These are phyloP conservation scores for Oscheius sp. DNA, from an alignment of 2,888 invertebrate species.

Conservation along the genomic window DNA sequence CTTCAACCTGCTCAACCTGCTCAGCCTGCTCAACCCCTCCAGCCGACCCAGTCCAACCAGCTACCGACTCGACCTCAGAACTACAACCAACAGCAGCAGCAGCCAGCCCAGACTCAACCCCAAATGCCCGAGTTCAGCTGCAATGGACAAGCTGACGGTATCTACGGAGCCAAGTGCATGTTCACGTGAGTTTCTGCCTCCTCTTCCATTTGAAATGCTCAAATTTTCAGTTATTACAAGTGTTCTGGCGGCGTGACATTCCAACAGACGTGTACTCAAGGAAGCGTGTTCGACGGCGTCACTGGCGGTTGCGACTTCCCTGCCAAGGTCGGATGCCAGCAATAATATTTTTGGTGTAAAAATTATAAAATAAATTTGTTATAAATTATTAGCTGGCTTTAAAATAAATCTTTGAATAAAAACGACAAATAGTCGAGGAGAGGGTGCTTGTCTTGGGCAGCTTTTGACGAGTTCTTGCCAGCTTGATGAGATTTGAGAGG, in stretches of 20 bases:
- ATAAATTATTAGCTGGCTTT: no score
- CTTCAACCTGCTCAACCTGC: background rate
- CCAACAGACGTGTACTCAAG: background rate
- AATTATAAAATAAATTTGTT: no score
- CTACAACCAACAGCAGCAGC: background rate
- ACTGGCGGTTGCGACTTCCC: constrained; percentile 10
- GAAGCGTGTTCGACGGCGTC: constrained; percentile 14
- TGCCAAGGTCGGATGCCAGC: background rate
- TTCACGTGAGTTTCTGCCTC: background rate
- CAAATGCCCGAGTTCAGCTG: constrained; percentile 39
- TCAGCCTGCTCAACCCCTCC: constrained; percentile 1
- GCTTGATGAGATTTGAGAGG: no score
- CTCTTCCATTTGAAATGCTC: background rate
- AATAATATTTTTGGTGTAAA: background rate
- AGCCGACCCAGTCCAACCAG: background rate
- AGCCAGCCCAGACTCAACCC: constrained; percentile 6
- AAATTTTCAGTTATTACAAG: constrained; percentile 1
- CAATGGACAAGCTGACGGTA: constrained; percentile 41
- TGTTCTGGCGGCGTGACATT: constrained; percentile 15
- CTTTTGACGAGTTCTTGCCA: no score
- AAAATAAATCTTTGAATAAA: no score
- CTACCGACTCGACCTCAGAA: no score
- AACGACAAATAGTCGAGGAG: no score
- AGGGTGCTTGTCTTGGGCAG: no score
- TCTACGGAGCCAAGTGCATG: constrained; percentile 28